Conservation (phyloP, 1,140 invertebrate genomes). For the Drosophila elegans region DNA sequence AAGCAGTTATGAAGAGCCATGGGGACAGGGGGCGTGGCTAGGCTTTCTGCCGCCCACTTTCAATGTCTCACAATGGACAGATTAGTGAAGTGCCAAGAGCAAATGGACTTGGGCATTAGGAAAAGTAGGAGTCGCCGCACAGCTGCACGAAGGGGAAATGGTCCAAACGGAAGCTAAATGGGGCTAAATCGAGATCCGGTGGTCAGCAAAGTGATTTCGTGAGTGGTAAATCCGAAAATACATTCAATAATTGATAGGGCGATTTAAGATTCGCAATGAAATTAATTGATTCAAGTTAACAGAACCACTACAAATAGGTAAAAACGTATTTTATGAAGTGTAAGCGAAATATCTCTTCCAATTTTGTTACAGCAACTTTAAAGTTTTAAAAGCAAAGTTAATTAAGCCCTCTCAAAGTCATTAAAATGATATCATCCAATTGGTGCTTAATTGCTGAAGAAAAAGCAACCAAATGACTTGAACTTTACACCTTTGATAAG, state of each 20-base stretch:
- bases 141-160: conserved; percentile 15
- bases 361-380: background rate
- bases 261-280: conserved; percentile 4
- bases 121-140: background rate
- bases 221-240: conserved; percentile 21
- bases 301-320: too few species aligned
- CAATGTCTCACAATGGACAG: conserved; percentile 78
- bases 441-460: conserved; percentile 34
- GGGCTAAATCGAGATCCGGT: conserved; percentile 29
- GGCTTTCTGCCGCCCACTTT: conserved; percentile 26
- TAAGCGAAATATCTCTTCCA: too few species aligned
- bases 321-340: too few species aligned
- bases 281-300: conserved; percentile 10
- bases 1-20: conserved; percentile 63
- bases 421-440: conserved; percentile 38
- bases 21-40: conserved; percentile 15
- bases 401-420: conserved; percentile 16
- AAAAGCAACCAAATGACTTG: conserved; percentile 25
- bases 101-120: conserved; percentile 55
- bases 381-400: background rate
- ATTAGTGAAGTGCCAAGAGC: conserved; percentile 80
- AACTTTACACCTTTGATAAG: conserved; percentile 35
- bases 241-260: conserved; percentile 7
- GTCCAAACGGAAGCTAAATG: conserved; percentile 23
- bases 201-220: conserved; percentile 38